A percentile compares a stretch with the other conserved stretches of the same genome.
Evolutionary conservation across 2,888 invertebrate genomes (phyloP).

Genomic region (Prosapia bicincta): DNA sequence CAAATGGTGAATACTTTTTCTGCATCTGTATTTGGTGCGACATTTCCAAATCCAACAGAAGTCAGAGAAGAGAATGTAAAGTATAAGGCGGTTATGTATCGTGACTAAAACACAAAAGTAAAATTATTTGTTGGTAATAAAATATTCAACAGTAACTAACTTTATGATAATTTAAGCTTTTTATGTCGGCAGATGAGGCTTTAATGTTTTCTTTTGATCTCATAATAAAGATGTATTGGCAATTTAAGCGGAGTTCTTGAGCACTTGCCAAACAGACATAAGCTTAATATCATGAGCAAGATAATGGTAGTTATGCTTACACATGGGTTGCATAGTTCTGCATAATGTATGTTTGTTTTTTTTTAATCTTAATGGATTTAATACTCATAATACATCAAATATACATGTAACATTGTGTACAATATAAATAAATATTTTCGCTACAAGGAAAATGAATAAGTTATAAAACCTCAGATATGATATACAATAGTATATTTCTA

Average conservation of each 20-base stretch:
- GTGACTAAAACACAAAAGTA: constrained; percentile 58
- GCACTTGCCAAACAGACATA: neutral
- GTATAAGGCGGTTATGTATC: constrained; percentile 96
- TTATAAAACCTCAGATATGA: too few relatives aligned
- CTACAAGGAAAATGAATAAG: too few relatives aligned
- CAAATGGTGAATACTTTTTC: constrained; percentile 98
- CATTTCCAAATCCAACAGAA: constrained; percentile 94
- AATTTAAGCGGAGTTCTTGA: neutral
- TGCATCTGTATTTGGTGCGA: constrained; percentile 94
- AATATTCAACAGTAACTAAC: too few relatives aligned
- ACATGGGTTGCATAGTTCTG: neutral
- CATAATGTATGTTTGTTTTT: too few relatives aligned
- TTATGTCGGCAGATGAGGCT: neutral
- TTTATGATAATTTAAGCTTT: too few relatives aligned
- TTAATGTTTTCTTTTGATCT: neutral
- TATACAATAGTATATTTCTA: too few relatives aligned
- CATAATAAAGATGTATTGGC: neutral
- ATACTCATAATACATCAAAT: too few relatives aligned
- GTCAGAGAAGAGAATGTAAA: constrained; percentile 98
- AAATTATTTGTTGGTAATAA: too few relatives aligned
- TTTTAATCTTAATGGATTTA: too few relatives aligned
- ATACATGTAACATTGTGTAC: too few relatives aligned
- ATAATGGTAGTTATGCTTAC: neutral
- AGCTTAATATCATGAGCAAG: neutral
- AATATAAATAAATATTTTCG: too few relatives aligned